Evolutionary conservation across 1,140 invertebrate genomes (phyloP).

Genomic region (Chionoecetes opilio): DNA sequence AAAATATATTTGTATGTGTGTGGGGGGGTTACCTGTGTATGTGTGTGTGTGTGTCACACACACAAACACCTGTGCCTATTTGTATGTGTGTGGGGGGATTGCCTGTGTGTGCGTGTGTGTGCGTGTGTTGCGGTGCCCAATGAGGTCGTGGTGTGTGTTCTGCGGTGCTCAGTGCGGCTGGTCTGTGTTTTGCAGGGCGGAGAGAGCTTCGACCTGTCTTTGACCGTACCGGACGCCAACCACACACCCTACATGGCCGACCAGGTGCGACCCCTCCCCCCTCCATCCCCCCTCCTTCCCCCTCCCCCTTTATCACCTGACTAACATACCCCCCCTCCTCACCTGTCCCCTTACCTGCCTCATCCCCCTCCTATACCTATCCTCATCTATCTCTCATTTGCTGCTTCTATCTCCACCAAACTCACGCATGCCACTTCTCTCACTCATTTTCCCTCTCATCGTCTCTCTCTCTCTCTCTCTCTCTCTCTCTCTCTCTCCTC

Average conservation of each 20-base stretch:
- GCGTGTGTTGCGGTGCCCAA: neutral
- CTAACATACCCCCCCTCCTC: no score
- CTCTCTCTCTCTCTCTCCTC: neutral
- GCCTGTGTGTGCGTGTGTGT: neutral
- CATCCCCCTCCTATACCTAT: neutral
- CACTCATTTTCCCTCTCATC: neutral
- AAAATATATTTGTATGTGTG: no score
- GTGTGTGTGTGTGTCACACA: no score
- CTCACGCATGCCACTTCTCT: neutral
- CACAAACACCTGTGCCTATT: no score
- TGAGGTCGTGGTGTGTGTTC: neutral
- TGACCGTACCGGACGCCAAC: conserved; percentile 59
- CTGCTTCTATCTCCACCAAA: neutral
- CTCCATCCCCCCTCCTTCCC: neutral
- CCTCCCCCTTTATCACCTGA: no score
- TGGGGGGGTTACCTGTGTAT: no score
- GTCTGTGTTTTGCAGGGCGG: conserved; percentile 62
- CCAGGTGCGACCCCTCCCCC: conserved; percentile 46
- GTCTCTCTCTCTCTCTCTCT: neutral
- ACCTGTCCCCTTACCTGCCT: neutral
- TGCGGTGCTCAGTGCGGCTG: neutral
- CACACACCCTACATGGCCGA: conserved; percentile 67
- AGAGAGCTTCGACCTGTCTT: conserved; percentile 65
- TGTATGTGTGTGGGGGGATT: no score
- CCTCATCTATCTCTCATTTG: no score